Base-by-base conservation (phyloP, 2,888 invertebrate genomes). In the Prostheceraeus crozeri region DNA sequence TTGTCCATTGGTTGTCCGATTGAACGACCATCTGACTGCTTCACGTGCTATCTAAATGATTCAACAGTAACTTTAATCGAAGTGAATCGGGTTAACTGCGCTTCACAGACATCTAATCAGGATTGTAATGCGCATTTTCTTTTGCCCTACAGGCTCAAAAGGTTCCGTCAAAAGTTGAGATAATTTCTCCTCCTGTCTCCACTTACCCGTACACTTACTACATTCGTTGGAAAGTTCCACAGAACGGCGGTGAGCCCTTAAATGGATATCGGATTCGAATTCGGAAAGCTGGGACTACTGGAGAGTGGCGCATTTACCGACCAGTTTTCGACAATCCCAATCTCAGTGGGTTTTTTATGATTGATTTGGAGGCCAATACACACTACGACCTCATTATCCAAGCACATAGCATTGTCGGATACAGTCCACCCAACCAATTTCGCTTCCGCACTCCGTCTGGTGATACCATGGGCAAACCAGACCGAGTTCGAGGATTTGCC, bases 211-310 rank as follows among this genome's bases (percentile, higher is more conserved):
- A 58, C 33, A 23, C 31, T 19, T 58, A 58, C 55, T 31, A 28
- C 21, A 19, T 58, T 11, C 59, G 57, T 27, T 58, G 58, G 58
- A 25, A 28, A n/a, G 57, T 58, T n/a, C 58, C 58, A 6, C 11
- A 28, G 3, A 58, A 58, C 35, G 58, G 58, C 11, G 58, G 58
- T 3, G 10, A 27, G 19, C 58, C 58, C 16, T 14, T 58, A 6
- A 19, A 14, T 8, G 58, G 58, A 19, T 58, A 58, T 33, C 55
- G 56, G 27, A 58, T 58, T 21, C 33, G 28, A 28, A 30, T 58
- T 6, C 33, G 28, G 2, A n/a, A 57, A 2, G 58, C 14, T n/a
- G 36, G n/a, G n/a, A 10, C 16, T 33, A 1, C 8, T 11, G 23
- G 33, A 14, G 53, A 3, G 14, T 53, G 53, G 53, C 25, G 31